Evolutionary conservation across 2,797 vertebrate genomes (phyloP).

Genomic region (Protonibea diacanthus): DNA sequence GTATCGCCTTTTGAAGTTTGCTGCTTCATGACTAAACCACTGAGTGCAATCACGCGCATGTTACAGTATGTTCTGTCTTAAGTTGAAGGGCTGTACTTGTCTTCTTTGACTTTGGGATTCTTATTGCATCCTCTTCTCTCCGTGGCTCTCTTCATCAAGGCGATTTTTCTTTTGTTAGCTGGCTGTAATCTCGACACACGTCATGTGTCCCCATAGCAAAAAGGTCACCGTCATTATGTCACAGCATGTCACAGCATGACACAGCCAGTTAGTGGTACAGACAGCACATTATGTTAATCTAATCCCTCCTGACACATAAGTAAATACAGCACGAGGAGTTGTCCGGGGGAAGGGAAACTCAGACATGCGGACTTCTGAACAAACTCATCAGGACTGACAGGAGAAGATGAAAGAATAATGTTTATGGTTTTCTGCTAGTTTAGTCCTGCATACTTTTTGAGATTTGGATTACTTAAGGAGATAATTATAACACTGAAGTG

Average conservation of each 20-base stretch:
- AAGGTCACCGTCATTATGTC: slow-evolving; percentile 66
- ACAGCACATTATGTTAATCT: slow-evolving; percentile 36
- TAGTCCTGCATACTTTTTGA: neutral
- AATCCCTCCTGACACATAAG: slow-evolving; percentile 48
- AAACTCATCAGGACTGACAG: slow-evolving; percentile 1
- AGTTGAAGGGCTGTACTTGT: neutral
- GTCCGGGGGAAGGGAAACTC: slow-evolving; percentile 15
- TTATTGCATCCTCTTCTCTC: slow-evolving; percentile 11
- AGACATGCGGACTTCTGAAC: neutral
- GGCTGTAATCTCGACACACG: slow-evolving; percentile 37
- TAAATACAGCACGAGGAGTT: slow-evolving; percentile 32
- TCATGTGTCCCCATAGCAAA: slow-evolving; percentile 50
- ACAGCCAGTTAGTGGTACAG: slow-evolving; percentile 53
- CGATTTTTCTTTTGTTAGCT: slow-evolving; percentile 28
- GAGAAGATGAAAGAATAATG: neutral
- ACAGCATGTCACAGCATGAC: slow-evolving; percentile 55
- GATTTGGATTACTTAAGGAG: slow-evolving; percentile 4
- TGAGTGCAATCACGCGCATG: neutral
- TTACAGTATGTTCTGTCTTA: slow-evolving; percentile 9
- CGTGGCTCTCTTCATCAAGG: slow-evolving; percentile 33
- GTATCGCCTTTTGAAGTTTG: neutral
- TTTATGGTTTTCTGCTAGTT: neutral
- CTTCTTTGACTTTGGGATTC: slow-evolving; percentile 24
- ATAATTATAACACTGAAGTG: neutral
- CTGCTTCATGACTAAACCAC: slow-evolving; percentile 11